These are phyloP conservation scores for Zaprionus inermis DNA, from an alignment of 1,140 invertebrate species.

Conservation along the genomic window DNA sequence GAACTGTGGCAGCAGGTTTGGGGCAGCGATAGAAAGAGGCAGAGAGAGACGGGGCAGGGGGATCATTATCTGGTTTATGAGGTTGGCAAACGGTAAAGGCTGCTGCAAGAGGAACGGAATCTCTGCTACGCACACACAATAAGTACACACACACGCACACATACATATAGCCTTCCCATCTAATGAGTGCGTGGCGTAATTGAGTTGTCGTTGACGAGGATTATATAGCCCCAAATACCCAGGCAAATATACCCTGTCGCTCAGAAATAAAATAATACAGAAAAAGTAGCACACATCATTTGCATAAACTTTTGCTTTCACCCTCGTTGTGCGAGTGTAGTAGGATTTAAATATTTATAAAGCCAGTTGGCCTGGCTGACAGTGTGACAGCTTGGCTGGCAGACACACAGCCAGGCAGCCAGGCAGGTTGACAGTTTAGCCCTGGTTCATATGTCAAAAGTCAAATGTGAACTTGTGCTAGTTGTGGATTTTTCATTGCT, in stretches of 20 bases:
- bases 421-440: constrained; percentile 12
- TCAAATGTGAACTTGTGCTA: constrained; percentile 40
- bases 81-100: constrained; percentile 71
- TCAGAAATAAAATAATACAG: not conserved
- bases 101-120: constrained; percentile 14
- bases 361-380: constrained; percentile 15
- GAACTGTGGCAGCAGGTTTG: not conserved
- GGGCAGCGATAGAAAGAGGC: constrained; percentile 24
- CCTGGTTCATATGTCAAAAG: constrained; percentile 33
- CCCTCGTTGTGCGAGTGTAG: constrained; percentile 21
- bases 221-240: constrained; percentile 14
- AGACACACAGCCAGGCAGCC: not conserved
- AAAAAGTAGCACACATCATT: constrained; percentile 18
- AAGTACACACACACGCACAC: not conserved
- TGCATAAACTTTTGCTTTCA: constrained; percentile 20
- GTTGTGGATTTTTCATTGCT: constrained; percentile 13
- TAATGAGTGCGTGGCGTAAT: constrained; percentile 71
- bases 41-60: constrained; percentile 9
- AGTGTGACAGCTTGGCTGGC: constrained; percentile 7
- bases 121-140: constrained; percentile 26
- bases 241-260: not conserved
- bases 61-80: constrained; percentile 71
- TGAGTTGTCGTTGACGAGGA: constrained; percentile 42
- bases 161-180: constrained; percentile 20
- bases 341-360: constrained; percentile 37